These are phyloP conservation scores for Carpatolechia fugitivella DNA, from an alignment of 2,888 invertebrate species.

Conservation along the genomic window DNA sequence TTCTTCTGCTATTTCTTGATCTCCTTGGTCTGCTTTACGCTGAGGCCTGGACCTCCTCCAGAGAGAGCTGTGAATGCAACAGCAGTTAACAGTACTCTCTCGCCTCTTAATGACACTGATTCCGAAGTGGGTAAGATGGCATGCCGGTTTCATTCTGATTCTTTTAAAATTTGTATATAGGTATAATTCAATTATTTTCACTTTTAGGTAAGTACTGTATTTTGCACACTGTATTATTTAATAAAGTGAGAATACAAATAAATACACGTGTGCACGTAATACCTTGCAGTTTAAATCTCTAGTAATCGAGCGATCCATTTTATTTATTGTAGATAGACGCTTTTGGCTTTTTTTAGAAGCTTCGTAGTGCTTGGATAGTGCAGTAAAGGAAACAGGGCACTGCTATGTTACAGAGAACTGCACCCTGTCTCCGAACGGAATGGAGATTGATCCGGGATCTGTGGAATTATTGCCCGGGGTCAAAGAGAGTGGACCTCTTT, in stretches of 20 bases:
- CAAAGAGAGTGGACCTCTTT: conserved; percentile 48
- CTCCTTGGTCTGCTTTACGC: conserved; percentile 91
- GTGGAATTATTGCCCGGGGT: conserved; percentile 62
- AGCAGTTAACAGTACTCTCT: conserved; percentile 51
- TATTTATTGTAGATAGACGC: background rate
- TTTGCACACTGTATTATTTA: no score
- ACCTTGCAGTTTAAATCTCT: background rate
- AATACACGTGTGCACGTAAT: no score
- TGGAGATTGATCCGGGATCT: conserved; percentile 50
- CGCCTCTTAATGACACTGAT: conserved; percentile 55
- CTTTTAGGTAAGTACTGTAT: no score
- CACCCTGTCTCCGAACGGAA: conserved; percentile 41
- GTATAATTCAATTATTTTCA: no score
- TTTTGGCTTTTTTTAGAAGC: background rate
- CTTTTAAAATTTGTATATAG: background rate
- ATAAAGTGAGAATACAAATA: no score
- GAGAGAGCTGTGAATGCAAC: conserved; percentile 58
- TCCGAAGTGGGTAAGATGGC: conserved; percentile 45
- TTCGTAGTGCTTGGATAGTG: conserved; percentile 10
- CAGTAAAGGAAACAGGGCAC: conserved; percentile 6
- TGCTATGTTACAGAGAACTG: conserved; percentile 55
- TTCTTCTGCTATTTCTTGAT: conserved; percentile 95
- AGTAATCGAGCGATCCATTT: background rate
- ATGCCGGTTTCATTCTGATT: background rate
- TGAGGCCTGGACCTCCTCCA: conserved; percentile 94